These are phyloP conservation scores for Callimorpha dominula DNA, from an alignment of 2,888 invertebrate species.

Conservation along the genomic window DNA sequence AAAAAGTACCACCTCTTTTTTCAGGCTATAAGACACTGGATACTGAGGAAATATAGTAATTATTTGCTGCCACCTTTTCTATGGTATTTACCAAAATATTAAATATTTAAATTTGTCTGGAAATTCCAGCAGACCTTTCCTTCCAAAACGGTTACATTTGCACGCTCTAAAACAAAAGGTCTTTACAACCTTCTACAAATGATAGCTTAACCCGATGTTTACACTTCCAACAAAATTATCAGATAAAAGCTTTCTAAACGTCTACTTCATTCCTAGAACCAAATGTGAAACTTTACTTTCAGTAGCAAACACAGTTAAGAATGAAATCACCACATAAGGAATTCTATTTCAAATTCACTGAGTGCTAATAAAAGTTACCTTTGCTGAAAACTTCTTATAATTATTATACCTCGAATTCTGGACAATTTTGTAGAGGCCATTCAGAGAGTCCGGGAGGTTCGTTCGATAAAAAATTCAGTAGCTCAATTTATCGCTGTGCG, in stretches of 20 bases:
- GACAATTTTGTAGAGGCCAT: constrained; percentile 16
- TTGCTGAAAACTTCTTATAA: constrained; percentile 21
- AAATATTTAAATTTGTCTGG: background rate
- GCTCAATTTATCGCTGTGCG: constrained; percentile 18
- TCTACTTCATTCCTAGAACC: background rate
- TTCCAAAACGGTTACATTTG: background rate
- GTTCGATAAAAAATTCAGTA: constrained; percentile 18
- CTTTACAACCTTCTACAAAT: background rate
- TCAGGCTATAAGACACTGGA: too few species aligned
- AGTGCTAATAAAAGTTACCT: constrained; percentile 20
- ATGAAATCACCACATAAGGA: constrained; percentile 10
- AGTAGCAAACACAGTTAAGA: background rate
- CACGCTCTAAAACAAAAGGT: background rate
- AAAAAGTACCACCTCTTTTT: too few species aligned
- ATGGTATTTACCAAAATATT: too few species aligned
- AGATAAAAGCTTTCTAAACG: background rate
- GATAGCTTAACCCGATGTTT: background rate
- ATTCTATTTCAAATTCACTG: constrained; percentile 14
- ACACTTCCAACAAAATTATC: background rate
- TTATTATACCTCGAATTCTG: constrained; percentile 18
- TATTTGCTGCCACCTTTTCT: background rate
- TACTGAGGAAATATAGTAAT: too few species aligned
- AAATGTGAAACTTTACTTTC: background rate
- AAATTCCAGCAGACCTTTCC: background rate
- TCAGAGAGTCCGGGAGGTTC: constrained; percentile 13